Evolutionary conservation across 2,888 invertebrate species (phyloP).

Genomic region (Melipona beecheii): DNA sequence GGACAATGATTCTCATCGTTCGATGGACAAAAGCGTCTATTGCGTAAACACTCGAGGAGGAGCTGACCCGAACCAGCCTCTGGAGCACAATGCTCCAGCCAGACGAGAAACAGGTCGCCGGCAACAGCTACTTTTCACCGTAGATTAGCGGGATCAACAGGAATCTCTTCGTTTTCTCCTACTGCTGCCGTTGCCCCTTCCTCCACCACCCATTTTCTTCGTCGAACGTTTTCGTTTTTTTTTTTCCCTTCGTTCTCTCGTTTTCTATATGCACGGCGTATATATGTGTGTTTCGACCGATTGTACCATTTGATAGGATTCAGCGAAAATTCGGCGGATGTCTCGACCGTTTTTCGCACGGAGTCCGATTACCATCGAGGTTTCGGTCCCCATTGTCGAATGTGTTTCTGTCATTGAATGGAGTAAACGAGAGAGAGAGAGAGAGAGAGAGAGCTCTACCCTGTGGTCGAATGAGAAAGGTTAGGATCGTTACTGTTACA

Average conservation of each 20-base stretch:
- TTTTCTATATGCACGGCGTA: too few relatives aligned
- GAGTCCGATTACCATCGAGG: constrained; percentile 53
- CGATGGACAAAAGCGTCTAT: constrained; percentile 83
- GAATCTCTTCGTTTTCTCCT: neutral
- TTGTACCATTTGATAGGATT: constrained; percentile 65
- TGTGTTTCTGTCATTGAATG: neutral
- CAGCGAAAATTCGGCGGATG: constrained; percentile 21
- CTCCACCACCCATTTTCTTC: constrained; percentile 5
- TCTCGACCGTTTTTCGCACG: constrained; percentile 32
- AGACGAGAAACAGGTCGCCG: constrained; percentile 38
- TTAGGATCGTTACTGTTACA: neutral
- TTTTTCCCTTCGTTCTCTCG: too few relatives aligned
- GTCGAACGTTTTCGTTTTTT: constrained; percentile 45
- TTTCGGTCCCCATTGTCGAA: neutral
- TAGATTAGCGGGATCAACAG: constrained; percentile 74
- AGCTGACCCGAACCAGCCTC: constrained; percentile 58
- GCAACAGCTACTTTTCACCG: constrained; percentile 49
- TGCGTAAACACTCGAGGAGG: constrained; percentile 83
- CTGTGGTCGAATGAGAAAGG: constrained; percentile 1
- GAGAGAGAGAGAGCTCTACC: neutral
- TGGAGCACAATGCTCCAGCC: constrained; percentile 40
- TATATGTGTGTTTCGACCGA: constrained; percentile 16
- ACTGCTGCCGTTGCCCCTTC: neutral
- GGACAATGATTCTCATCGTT: constrained; percentile 83
- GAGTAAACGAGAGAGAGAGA: neutral